Evolutionary conservation across 2,888 invertebrate genomes (phyloP), one percentile per base, ranked within the genome.

Genomic region (Hirtodrosophila histrioides): DNA sequence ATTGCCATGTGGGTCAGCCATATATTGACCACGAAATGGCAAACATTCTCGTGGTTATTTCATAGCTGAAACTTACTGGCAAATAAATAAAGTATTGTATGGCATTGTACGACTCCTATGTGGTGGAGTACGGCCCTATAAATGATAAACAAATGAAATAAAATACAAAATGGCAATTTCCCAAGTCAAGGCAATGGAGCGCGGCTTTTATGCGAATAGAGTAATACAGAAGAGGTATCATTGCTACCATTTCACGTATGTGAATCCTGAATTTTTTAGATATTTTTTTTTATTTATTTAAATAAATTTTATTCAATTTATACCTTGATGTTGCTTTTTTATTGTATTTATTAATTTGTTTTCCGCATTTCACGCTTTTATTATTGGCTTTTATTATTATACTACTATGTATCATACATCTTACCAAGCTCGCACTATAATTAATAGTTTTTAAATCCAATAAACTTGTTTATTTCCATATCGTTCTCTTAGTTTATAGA

Each of bases 21-120:
- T 62, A 71, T 51, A 79, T 79, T 84, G 75, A 84, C 87, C 87
- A 84, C 85, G 62, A 78, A 69, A 76, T 67, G 73, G 81, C 78
- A 80, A 77, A 77, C 78, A 77, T 80, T 65, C 56, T 56, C 56
- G 66, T 67, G 75, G 86, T 65, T 80, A 63, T 86, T 73, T 65
- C 74, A 83, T 72, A 72, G 80, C 55, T 83, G 62, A 69, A 76
- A 76, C 69, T 69, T 69, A 46, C 65, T n/a, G 58, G 73, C 61
- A 73, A 69, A 81, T 81, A 80, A 82, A 82, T 80, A 86, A 82
- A 69, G 70, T 77, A 77, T 74, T 56, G 62, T 53, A 74, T 61
- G 64, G 64, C 60, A 50, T 57, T 50, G 48, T 36, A 29, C 39
- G 36, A n/a, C 33, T 29, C 23, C 8, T 54, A 9, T 29, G 37